These are phyloP conservation scores for Bembecia ichneumoniformis DNA, from an alignment of 2,888 invertebrate species.

Conservation along the genomic window DNA sequence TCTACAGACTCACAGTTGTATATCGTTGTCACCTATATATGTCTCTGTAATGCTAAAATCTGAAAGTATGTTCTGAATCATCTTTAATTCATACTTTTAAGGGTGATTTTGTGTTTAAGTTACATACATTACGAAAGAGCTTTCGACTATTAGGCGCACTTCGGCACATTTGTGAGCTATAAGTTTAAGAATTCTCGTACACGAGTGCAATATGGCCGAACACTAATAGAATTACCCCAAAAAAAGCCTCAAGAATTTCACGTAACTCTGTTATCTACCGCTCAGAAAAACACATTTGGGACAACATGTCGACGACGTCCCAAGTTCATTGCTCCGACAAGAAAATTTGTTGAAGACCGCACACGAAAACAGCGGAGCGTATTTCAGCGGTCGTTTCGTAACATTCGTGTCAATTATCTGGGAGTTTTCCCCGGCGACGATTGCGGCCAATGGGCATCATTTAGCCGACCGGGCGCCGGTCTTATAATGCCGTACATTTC, in stretches of 20 bases:
- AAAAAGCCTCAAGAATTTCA: background rate
- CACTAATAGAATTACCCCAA: background rate
- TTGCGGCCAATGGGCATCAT: slow-evolving; percentile 55
- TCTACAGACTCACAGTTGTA: too few relatives aligned
- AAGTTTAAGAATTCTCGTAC: too few relatives aligned
- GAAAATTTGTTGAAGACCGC: slow-evolving; percentile 22
- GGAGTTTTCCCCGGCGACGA: slow-evolving; percentile 54
- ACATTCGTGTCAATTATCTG: slow-evolving; percentile 62
- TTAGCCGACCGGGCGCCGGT: slow-evolving; percentile 38
- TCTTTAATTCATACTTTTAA: too few relatives aligned
- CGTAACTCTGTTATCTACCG: background rate
- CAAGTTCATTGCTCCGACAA: slow-evolving; percentile 19
- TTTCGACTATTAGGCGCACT: too few relatives aligned
- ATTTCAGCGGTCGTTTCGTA: slow-evolving; percentile 38
- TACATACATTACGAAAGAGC: too few relatives aligned
- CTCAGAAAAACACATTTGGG: slow-evolving; percentile 14
- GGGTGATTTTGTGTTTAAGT: too few relatives aligned
- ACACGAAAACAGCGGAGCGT: slow-evolving; percentile 26
- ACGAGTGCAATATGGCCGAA: background rate
- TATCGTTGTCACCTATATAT: too few relatives aligned
- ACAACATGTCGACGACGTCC: slow-evolving; percentile 13
- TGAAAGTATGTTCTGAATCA: too few relatives aligned
- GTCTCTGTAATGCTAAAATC: too few relatives aligned
- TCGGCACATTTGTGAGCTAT: too few relatives aligned
- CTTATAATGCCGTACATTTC: slow-evolving; percentile 41